phyloP scores from a whole-genome alignment of 2,113 vertebrate genomes.

The Muntiacus muntjak region DNA sequence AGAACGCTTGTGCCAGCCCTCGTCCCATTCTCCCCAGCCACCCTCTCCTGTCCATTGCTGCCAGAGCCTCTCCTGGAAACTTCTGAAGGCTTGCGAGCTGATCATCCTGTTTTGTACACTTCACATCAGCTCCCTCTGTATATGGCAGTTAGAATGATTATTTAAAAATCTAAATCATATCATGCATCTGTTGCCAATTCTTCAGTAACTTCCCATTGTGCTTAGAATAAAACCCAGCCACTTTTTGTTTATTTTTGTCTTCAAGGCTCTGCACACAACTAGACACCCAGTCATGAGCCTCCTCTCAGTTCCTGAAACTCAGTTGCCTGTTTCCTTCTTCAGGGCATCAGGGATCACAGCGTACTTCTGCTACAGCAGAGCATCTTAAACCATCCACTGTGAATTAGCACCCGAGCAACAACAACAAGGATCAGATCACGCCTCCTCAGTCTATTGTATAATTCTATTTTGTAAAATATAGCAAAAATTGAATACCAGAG shows the following conservation, averaged over 20 bases:
- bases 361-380: not conserved
- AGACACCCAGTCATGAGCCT: not conserved
- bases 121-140: not conserved
- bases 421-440: not conserved
- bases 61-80: not conserved
- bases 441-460: not conserved
- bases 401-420: not conserved
- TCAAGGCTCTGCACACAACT: not conserved
- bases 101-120: not conserved
- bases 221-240: not conserved
- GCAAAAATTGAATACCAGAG: not conserved
- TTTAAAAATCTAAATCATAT: not conserved
- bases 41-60: not conserved
- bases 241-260: not conserved
- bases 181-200: not conserved
- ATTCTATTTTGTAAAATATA: not conserved
- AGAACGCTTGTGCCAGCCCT: not conserved
- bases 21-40: not conserved
- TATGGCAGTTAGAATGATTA: not conserved
- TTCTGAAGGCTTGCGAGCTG: not conserved
- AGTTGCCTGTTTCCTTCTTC: not conserved
- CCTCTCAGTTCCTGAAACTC: not conserved
- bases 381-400: not conserved
- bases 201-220: not conserved
- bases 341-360: not conserved